Percentiles rank a stretch among this genome's conserved stretches.
Evolutionary conservation across 2,888 invertebrate genomes (phyloP).

Genomic region (Baccha elongata): DNA sequence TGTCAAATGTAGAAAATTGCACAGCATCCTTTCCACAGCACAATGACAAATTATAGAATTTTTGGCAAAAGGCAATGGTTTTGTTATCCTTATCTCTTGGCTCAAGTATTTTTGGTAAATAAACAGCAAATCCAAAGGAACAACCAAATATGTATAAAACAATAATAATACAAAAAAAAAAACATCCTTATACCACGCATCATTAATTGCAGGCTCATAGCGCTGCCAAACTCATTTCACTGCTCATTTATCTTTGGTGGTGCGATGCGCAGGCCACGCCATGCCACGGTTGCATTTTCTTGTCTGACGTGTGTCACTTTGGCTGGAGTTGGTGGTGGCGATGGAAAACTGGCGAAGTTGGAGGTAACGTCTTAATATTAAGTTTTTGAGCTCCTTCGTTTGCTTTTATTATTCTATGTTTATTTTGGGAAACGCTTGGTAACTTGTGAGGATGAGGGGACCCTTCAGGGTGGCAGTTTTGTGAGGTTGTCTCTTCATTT

Average conservation of each 20-base stretch:
- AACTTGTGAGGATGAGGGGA: conserved; percentile 7
- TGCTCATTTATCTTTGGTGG: conserved; percentile 70
- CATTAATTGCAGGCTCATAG: conserved; percentile 73
- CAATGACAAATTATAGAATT: conserved; percentile 68
- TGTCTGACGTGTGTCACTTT: conserved; percentile 65
- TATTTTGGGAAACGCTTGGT: conserved; percentile 39
- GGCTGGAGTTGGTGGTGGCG: conserved; percentile 10
- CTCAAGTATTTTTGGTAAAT: conserved; percentile 61
- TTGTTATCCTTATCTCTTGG: conserved; percentile 59
- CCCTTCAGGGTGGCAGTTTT: conserved; percentile 10
- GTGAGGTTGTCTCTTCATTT: conserved; percentile 8
- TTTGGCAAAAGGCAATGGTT: conserved; percentile 54
- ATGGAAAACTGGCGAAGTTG: conserved; percentile 2
- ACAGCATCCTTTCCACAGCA: conserved; percentile 17
- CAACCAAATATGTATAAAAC: conserved; percentile 5
- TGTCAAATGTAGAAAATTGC: conserved; percentile 59
- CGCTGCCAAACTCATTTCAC: conserved; percentile 73
- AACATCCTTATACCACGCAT: conserved; percentile 64
- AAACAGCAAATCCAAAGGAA: conserved; percentile 30
- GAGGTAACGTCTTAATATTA: conserved; percentile 63
- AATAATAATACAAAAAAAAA: conserved; percentile 1
- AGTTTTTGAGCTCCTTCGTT: conserved; percentile 27
- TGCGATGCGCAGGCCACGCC: conserved; percentile 36
- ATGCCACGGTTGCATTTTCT: conserved; percentile 51
- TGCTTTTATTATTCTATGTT: conserved; percentile 54